Percentiles rank a stretch among this genome's conserved stretches.
Evolutionary conservation across 2,888 invertebrate genomes (phyloP).

Genomic region (Eupsilia transversa): DNA sequence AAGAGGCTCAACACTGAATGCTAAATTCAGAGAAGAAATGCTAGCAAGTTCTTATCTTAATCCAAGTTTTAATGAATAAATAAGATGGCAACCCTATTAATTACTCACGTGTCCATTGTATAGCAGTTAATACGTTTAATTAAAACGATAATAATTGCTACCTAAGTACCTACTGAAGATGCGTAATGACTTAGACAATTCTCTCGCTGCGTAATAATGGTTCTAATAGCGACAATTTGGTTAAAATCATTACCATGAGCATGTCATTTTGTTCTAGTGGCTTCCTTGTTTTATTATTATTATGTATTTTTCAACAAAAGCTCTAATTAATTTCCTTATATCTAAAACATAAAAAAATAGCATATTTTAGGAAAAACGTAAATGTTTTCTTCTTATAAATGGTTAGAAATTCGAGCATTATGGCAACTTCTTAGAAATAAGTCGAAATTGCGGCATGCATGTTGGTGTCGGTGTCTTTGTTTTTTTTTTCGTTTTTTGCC

Average conservation of each 20-base stretch:
- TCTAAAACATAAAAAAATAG: no score
- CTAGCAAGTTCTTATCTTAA: not conserved
- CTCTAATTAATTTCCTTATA: no score
- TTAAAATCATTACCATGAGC: not conserved
- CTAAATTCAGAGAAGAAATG: not conserved
- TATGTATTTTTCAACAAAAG: no score
- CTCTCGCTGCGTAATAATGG: not conserved
- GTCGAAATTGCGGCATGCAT: no score
- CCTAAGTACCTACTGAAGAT: not conserved
- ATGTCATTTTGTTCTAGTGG: not conserved
- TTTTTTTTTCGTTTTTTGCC: no score
- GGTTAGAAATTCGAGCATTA: no score
- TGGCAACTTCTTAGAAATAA: no score
- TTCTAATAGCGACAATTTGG: not conserved
- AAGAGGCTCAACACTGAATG: no score
- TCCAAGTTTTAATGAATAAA: not conserved
- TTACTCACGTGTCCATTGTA: slow-evolving; percentile 30
- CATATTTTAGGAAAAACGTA: no score
- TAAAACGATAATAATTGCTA: slow-evolving; percentile 25
- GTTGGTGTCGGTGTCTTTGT: no score
- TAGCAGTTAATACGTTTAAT: slow-evolving; percentile 40
- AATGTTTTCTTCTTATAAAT: no score
- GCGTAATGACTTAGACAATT: not conserved
- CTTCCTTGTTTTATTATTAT: no score
- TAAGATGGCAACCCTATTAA: not conserved